Evolutionary conservation across 2,113 vertebrate species (phyloP).

Genomic region (Oncorhynchus kisutch): DNA sequence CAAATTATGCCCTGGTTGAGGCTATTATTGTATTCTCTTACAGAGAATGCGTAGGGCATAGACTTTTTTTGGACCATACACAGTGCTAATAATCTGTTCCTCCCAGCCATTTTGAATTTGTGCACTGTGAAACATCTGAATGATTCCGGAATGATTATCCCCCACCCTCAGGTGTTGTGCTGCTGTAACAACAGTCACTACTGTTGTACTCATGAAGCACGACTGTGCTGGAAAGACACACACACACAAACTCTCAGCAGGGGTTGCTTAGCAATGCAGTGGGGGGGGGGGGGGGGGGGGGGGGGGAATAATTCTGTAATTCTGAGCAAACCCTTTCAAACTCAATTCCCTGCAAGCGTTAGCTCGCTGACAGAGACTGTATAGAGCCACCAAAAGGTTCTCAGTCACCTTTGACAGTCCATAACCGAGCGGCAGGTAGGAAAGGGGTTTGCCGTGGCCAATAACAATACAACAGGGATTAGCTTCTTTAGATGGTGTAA

Average conservation of each 20-base stretch:
- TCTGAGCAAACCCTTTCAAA: slow-evolving; percentile 10
- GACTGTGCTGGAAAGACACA: not conserved
- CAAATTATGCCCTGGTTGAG: not conserved
- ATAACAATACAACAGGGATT: not conserved
- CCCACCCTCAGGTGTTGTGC: not conserved
- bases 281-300: too few species aligned
- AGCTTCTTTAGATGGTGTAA: not conserved
- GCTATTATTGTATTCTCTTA: not conserved
- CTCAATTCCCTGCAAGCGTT: not conserved
- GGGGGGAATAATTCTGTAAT: slow-evolving; percentile 18
- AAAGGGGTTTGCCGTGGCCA: not conserved
- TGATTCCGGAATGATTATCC: not conserved
- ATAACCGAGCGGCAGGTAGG: not conserved
- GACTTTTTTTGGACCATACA: not conserved
- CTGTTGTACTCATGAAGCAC: not conserved
- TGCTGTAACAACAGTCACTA: not conserved
- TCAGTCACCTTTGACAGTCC: not conserved
- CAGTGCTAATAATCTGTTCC: not conserved
- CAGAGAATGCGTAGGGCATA: not conserved
- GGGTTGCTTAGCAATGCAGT: not conserved
- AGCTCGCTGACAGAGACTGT: slow-evolving; percentile 14
- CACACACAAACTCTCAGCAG: not conserved
- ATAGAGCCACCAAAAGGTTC: not conserved
- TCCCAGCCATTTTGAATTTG: not conserved
- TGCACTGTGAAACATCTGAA: not conserved